Evolutionary conservation across 2,113 vertebrate species (phyloP).

Genomic region (Nyctibius bracteatus): DNA sequence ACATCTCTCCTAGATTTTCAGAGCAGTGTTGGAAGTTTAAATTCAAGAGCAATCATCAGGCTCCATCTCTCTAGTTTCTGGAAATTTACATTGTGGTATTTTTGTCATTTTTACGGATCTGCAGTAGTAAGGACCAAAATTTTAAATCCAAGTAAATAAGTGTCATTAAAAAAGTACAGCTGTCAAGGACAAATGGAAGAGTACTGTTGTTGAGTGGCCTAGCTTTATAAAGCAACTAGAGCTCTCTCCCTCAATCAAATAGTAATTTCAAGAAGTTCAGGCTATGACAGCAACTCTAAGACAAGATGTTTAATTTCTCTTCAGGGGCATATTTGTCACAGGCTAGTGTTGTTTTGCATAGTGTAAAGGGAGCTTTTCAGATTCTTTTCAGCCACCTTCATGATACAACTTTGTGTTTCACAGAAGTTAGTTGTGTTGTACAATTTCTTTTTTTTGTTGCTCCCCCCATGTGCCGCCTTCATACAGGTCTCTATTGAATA

Average conservation of each 20-base stretch:
- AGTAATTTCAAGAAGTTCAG: neutral
- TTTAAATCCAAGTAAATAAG: neutral
- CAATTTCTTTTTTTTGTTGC: neutral
- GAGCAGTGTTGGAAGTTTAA: neutral
- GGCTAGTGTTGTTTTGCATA: neutral
- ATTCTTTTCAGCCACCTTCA: neutral
- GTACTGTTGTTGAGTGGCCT: neutral
- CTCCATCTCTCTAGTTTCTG: neutral
- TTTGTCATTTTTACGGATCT: neutral
- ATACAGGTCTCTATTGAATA: neutral
- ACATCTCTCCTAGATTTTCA: no score
- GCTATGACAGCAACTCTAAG: neutral
- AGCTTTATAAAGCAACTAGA: neutral
- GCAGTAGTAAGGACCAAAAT: neutral
- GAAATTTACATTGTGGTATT: neutral
- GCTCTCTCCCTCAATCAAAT: neutral
- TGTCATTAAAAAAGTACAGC: neutral
- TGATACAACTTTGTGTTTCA: neutral
- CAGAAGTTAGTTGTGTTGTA: neutral
- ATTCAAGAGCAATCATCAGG: neutral
- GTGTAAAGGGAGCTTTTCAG: neutral
- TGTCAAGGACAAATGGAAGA: neutral
- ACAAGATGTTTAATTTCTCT: constrained; percentile 39
- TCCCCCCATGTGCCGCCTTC: neutral
- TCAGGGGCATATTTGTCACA: constrained; percentile 15